Evolutionary conservation across 2,888 invertebrate species (phyloP).

Genomic region (Chymomyza amoena): DNA sequence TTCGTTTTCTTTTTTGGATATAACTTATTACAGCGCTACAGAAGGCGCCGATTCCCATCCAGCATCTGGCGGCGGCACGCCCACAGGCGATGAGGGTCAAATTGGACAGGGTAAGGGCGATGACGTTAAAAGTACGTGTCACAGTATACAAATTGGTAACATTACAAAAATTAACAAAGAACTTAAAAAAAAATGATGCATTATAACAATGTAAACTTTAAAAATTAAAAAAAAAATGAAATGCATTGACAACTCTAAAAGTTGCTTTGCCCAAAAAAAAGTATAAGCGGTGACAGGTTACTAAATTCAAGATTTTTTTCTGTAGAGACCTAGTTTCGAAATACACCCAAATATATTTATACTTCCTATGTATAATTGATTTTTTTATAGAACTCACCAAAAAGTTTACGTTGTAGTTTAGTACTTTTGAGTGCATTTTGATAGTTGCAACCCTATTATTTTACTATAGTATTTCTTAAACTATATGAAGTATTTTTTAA

Average conservation of each 20-base stretch:
- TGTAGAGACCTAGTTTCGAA: constrained; percentile 26
- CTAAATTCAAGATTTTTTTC: constrained; percentile 43
- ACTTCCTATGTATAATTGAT: neutral
- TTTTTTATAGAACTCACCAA: neutral
- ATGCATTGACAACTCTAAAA: neutral
- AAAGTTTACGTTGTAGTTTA: constrained; percentile 53
- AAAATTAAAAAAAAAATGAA: constrained; percentile 17
- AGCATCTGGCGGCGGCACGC: constrained; percentile 87
- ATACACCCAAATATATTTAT: neutral
- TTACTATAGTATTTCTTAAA: constrained; percentile 3
- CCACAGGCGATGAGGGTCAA: constrained; percentile 87
- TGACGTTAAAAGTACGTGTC: constrained; percentile 75
- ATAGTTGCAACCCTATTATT: constrained; percentile 34
- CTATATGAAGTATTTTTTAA: neutral
- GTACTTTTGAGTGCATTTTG: constrained; percentile 38
- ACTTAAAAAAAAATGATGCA: constrained; percentile 28
- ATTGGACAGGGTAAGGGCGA: constrained; percentile 85
- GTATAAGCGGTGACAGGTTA: constrained; percentile 74
- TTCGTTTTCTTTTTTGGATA: constrained; percentile 15
- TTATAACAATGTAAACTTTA: constrained; percentile 17
- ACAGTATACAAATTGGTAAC: constrained; percentile 61
- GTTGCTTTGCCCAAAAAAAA: constrained; percentile 22
- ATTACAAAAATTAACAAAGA: constrained; percentile 42
- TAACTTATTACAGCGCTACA: constrained; percentile 84
- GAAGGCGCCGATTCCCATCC: constrained; percentile 94